phyloP scores from a whole-genome alignment of 37 sponge, comb jelly and placozoan genomes.

The Halisarca cf. caerulea region DNA sequence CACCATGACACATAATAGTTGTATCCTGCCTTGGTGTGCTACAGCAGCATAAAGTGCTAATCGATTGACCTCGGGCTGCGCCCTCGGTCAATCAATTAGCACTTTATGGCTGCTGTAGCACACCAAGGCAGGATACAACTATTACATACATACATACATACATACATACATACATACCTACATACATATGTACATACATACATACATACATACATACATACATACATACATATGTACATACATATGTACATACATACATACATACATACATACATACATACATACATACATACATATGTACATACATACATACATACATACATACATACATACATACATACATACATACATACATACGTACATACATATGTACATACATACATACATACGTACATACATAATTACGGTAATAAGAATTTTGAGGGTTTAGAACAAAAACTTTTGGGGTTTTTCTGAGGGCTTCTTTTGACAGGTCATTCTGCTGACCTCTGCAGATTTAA shows the following conservation, averaged over 20 bases:
- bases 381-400: not conserved
- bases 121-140: too few species aligned
- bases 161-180: slow-evolving; percentile 15
- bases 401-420: too few species aligned
- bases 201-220: slow-evolving; percentile 14
- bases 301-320: not conserved
- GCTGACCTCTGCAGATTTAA: too few species aligned
- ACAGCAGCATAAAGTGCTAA: too few species aligned
- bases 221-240: slow-evolving; percentile 14
- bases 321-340: not conserved
- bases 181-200: slow-evolving; percentile 5
- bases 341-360: slow-evolving; percentile 18
- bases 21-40: too few species aligned
- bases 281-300: not conserved
- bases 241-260: slow-evolving; percentile 22
- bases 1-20: too few species aligned
- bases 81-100: too few species aligned
- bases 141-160: not conserved
- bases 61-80: too few species aligned
- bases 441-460: too few species aligned
- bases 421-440: too few species aligned
- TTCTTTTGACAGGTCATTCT: too few species aligned
- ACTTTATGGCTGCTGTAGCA: too few species aligned
- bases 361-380: not conserved
- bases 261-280: slow-evolving; percentile 47